A percentile compares a stretch with the other conserved stretches of the same genome.
Evolutionary conservation across 53 echinoderm and acorn worm genomes (phyloP).

Genomic region (Echinometra lucunter): DNA sequence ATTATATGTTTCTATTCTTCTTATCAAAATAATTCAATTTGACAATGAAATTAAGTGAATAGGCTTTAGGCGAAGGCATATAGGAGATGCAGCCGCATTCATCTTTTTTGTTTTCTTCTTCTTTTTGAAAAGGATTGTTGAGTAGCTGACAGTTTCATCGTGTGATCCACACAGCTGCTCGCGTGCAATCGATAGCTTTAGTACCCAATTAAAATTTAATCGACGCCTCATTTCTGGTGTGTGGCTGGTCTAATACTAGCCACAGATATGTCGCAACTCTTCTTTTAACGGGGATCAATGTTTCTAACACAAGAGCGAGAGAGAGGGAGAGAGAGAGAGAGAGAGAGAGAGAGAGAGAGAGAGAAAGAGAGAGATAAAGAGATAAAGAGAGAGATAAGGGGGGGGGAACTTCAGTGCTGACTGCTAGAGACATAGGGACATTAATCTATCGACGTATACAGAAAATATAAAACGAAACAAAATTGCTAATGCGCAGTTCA

Average conservation of each 20-base stretch:
- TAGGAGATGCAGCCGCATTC: too few species aligned
- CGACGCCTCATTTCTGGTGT: background rate
- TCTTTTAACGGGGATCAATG: background rate
- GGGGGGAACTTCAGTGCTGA: too few species aligned
- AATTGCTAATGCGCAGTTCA: too few species aligned
- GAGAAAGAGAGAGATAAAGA: background rate
- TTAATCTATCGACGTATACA: too few species aligned
- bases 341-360: background rate
- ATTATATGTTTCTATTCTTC: background rate
- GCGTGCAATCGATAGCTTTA: background rate
- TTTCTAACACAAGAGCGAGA: background rate
- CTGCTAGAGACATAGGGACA: too few species aligned
- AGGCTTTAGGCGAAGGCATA: too few species aligned
- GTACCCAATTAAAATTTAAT: conserved; percentile 20
- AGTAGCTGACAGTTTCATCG: background rate
- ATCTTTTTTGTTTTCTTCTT: too few species aligned
- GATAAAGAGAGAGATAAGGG: background rate
- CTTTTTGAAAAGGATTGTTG: background rate
- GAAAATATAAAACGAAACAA: too few species aligned
- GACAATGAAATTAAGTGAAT: too few species aligned
- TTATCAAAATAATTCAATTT: too few species aligned
- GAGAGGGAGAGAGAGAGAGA: background rate
- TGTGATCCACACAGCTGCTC: background rate
- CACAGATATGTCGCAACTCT: too few species aligned
- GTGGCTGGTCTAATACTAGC: background rate